phyloP scores from a whole-genome alignment of 2,113 vertebrate genomes.

The Hydropotes inermis region DNA sequence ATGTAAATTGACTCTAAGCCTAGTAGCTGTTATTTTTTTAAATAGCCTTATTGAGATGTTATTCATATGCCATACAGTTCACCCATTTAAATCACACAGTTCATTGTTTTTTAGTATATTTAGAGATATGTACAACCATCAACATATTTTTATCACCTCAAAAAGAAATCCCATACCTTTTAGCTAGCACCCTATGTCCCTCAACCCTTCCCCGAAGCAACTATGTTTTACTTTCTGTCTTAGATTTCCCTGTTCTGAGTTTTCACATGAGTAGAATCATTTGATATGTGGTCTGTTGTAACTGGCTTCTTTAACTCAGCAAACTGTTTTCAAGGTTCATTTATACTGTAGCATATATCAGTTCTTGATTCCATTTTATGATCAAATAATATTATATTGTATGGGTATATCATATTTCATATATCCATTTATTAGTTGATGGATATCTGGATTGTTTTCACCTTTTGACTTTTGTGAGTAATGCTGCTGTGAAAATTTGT shows the following conservation, averaged over 20 bases:
- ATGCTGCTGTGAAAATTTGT: background rate
- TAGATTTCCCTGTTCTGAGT: background rate
- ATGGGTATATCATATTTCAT: background rate
- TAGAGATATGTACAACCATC: background rate
- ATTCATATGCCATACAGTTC: background rate
- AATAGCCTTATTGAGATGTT: background rate
- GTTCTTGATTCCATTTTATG: background rate
- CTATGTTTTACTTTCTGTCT: background rate
- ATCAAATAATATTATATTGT: background rate
- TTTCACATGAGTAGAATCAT: background rate
- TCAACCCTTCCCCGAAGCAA: background rate
- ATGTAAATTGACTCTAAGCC: background rate
- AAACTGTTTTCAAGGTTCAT: background rate
- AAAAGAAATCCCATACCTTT: background rate
- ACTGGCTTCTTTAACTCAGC: background rate
- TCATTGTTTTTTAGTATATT: background rate
- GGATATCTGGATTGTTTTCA: background rate
- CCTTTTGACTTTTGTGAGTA: background rate
- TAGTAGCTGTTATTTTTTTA: background rate
- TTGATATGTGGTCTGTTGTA: background rate
- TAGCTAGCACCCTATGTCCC: background rate
- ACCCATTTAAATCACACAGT: background rate
- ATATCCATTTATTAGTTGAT: background rate
- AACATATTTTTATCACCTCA: background rate
- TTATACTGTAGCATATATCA: background rate